These are phyloP conservation scores for silkworm (Bombyx mori) DNA, from an alignment of 1,140 invertebrate genomes.

Conservation along the genomic window DNA sequence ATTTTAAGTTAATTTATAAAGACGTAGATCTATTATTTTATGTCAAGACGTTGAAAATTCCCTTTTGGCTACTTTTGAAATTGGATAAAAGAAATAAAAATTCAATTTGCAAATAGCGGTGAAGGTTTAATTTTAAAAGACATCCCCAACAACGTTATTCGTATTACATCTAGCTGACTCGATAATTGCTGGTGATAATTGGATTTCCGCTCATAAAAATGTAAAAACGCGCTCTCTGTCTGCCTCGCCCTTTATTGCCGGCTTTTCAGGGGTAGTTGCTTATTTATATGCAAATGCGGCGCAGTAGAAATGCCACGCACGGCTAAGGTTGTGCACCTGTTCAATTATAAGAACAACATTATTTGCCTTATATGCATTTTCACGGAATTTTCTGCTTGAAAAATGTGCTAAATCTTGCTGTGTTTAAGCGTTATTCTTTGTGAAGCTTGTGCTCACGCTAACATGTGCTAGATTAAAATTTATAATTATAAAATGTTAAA, in stretches of 20 bases:
- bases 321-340: slow-evolving; percentile 49
- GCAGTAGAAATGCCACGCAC: slow-evolving; percentile 48
- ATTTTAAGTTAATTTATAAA: not conserved
- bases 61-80: not conserved
- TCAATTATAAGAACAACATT: slow-evolving; percentile 60
- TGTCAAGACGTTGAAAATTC: not conserved
- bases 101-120: not conserved
- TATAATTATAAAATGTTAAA: no score
- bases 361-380: slow-evolving; percentile 49
- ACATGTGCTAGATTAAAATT: no score
- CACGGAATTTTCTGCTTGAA: slow-evolving; percentile 53
- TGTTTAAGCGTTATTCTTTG: slow-evolving; percentile 18
- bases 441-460: slow-evolving; percentile 22
- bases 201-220: slow-evolving; percentile 59
- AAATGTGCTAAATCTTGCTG: slow-evolving; percentile 43
- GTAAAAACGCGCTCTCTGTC: slow-evolving; percentile 34
- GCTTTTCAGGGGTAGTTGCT: slow-evolving; percentile 38
- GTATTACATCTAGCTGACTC: slow-evolving; percentile 50
- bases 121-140: slow-evolving; percentile 10
- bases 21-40: not conserved
- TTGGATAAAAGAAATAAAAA: not conserved
- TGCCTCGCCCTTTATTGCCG: slow-evolving; percentile 29
- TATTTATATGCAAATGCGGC: slow-evolving; percentile 65
- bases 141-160: slow-evolving; percentile 32
- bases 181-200: slow-evolving; percentile 63